phyloP scores from a whole-genome alignment of 2,888 invertebrate species.

The Cynaeus angustus region DNA sequence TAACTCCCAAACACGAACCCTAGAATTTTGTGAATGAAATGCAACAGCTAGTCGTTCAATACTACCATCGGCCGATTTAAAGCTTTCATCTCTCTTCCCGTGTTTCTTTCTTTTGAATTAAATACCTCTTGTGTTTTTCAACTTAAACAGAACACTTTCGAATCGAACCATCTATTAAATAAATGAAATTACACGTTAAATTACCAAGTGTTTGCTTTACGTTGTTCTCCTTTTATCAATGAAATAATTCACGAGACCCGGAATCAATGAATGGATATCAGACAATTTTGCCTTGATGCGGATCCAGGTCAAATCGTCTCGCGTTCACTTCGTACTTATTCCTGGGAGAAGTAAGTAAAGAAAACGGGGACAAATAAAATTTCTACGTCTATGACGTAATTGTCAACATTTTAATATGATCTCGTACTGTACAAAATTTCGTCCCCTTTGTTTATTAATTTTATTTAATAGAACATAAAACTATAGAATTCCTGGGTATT shows the following conservation, averaged over 20 bases:
- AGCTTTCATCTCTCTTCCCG: slow-evolving; percentile 53
- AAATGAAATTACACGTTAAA: slow-evolving; percentile 22
- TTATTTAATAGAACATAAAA: no score
- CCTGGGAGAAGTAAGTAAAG: slow-evolving; percentile 7
- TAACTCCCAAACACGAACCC: slow-evolving; percentile 51
- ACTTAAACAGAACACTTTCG: slow-evolving; percentile 31
- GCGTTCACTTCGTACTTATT: slow-evolving; percentile 22
- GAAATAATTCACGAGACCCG: slow-evolving; percentile 48
- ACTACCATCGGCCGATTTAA: slow-evolving; percentile 56
- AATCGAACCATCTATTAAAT: slow-evolving; percentile 20
- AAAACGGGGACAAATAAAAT: background rate
- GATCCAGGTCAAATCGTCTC: slow-evolving; percentile 42
- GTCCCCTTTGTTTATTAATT: no score
- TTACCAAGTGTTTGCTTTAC: slow-evolving; percentile 34
- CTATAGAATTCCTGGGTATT: no score
- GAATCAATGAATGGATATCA: slow-evolving; percentile 48
- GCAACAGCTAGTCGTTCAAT: slow-evolving; percentile 66
- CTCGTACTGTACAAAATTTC: no score
- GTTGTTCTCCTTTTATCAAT: slow-evolving; percentile 44
- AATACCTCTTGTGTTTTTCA: slow-evolving; percentile 25
- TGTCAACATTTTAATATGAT: background rate
- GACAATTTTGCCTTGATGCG: slow-evolving; percentile 40
- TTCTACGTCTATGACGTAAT: background rate
- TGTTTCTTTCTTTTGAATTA: slow-evolving; percentile 43
- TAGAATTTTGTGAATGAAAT: slow-evolving; percentile 65